Base-by-base conservation (phyloP, 30 jellyfish, hydroid and myxozoan species). In the Mastigias papua region DNA sequence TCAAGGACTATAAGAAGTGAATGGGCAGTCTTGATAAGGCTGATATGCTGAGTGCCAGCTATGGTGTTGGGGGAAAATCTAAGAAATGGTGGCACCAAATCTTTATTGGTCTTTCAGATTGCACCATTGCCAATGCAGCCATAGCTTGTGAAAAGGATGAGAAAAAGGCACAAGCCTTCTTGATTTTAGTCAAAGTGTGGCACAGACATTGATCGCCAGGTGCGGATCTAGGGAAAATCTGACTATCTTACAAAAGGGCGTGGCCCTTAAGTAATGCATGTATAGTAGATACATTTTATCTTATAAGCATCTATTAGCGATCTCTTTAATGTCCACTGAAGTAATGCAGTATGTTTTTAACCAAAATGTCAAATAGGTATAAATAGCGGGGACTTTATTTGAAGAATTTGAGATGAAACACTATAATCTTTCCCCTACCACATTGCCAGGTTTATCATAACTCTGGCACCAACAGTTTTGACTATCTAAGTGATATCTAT, bases 1-100 rank as follows among this genome's bases (percentile, higher is more conserved):
- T 89, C 33, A 89, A 81, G 61, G 89, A 90, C 86, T 90, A 90
- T 34, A 90, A 88, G 34, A 42, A 26, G 49, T 29, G 50, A 51
- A 76, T 86, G 97, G 97, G 98, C 4, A 95, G 95, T 37, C 95
- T 78, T 34, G 98, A 92, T 72, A 87, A 92, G 76, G 97, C 98
- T 30, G 92, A 92, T 70, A 72, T 78, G 91, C 65, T 73, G 69
- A 86, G 97, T 92, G 57, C 98, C 6, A 21, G 79, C 34, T 69
- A 92, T 92, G 97, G 97, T 34, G 69, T 69, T 37, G 70, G 75
- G 34, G 35, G 98, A 62, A 92, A 87, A 74, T 80, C 89, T 25
- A 83, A 46, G 65, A 86, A 92, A 76, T 92, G 98, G 95, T 86
- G 97, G 97, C 92, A 85, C 71, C 48, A 93, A 67, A 85, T 84